phyloP scores from a whole-genome alignment of 37 sponge, comb jelly and placozoan species.

The Agelas oroides region DNA sequence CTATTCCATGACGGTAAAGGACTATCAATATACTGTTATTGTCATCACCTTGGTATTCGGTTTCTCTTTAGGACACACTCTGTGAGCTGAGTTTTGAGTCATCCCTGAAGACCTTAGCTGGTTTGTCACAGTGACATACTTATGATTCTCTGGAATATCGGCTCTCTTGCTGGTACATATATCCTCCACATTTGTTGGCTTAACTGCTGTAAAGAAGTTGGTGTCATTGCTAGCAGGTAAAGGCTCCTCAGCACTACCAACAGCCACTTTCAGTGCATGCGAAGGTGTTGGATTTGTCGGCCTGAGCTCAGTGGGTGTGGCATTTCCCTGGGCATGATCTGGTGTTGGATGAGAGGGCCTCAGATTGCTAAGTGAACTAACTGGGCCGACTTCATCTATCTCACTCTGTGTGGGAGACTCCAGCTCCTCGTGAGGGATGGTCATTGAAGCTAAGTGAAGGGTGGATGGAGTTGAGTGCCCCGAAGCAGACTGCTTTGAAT shows the following conservation, averaged over 20 bases:
- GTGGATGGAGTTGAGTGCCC: slow-evolving; percentile 39
- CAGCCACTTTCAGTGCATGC: background rate
- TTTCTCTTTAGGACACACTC: slow-evolving; percentile 58
- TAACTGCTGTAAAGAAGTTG: too few relatives aligned
- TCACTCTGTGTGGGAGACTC: slow-evolving; percentile 48
- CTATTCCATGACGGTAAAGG: too few relatives aligned
- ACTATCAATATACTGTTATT: background rate
- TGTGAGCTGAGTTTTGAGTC: slow-evolving; percentile 27
- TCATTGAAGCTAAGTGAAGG: slow-evolving; percentile 25
- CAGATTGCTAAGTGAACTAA: slow-evolving; percentile 21
- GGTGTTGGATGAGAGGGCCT: slow-evolving; percentile 67
- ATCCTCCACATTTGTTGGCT: too few relatives aligned
- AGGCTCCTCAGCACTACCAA: too few relatives aligned
- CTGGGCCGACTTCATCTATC: slow-evolving; percentile 15
- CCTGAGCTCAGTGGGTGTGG: slow-evolving; percentile 48
- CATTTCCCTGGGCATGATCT: slow-evolving; percentile 20
- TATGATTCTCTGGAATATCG: too few relatives aligned
- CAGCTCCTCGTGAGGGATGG: background rate
- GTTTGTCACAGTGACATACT: too few relatives aligned
- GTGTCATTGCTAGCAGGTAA: too few relatives aligned
- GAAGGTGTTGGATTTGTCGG: slow-evolving; percentile 45
- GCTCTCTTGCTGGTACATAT: too few relatives aligned
- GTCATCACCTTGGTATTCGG: slow-evolving; percentile 52
- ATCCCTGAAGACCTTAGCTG: too few relatives aligned
- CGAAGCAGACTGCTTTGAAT: background rate